These are phyloP conservation scores for Eptatretus burgeri DNA, from an alignment of 2,113 vertebrate species.

Conservation along the genomic window DNA sequence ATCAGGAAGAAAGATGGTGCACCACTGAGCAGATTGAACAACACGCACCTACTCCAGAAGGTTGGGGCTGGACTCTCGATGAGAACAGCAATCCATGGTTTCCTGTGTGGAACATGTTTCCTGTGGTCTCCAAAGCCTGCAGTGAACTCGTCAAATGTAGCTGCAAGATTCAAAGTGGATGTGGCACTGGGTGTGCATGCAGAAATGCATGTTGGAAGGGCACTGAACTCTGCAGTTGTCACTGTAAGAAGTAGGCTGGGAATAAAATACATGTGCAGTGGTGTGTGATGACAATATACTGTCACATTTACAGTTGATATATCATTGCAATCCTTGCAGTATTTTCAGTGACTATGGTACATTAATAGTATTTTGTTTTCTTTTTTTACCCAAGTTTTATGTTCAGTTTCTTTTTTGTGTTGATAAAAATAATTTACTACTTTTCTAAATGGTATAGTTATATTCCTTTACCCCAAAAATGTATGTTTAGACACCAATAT, in stretches of 20 bases:
- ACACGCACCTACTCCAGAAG: constrained; percentile 1
- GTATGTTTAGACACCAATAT: too few species aligned
- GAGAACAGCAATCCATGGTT: background rate
- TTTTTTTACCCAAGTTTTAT: too few species aligned
- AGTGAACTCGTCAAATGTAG: constrained; percentile 1
- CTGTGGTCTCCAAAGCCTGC: background rate
- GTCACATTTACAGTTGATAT: too few species aligned
- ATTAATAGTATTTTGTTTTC: too few species aligned
- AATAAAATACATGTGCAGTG: too few species aligned
- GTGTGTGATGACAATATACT: too few species aligned
- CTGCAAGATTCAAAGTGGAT: constrained; percentile 6
- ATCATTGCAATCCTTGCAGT: too few species aligned
- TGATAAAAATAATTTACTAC: too few species aligned
- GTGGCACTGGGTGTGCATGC: background rate
- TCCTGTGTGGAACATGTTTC: background rate
- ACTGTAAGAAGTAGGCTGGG: background rate
- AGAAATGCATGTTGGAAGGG: background rate
- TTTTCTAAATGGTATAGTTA: too few species aligned
- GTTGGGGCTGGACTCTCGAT: constrained; percentile 3
- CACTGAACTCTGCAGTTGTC: background rate
- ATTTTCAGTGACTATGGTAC: too few species aligned
- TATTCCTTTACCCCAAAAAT: too few species aligned
- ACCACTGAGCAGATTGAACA: background rate
- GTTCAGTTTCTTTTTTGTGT: too few species aligned
- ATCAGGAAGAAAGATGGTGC: background rate